These are phyloP conservation scores for Carassius carassius DNA, from an alignment of 2,113 vertebrate species.

Conservation along the genomic window DNA sequence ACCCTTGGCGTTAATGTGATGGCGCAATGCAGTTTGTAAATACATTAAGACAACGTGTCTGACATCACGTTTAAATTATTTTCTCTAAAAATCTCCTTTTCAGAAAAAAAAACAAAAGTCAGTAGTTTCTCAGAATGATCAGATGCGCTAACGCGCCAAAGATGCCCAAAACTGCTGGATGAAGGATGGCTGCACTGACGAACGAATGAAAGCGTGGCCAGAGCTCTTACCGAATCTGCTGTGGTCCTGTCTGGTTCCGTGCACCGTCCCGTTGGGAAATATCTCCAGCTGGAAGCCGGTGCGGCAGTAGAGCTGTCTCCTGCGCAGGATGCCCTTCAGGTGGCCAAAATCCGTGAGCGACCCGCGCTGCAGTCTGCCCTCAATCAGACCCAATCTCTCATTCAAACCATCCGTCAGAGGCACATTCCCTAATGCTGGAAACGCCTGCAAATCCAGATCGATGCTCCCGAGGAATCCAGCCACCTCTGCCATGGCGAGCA, in stretches of 20 bases:
- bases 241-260: constrained; percentile 96
- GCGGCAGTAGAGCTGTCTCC: constrained; percentile 95
- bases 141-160: too few species aligned
- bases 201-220: background rate
- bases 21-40: background rate
- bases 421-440: constrained; percentile 82
- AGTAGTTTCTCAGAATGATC: background rate
- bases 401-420: constrained; percentile 85
- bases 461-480: constrained; percentile 84
- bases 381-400: constrained; percentile 94
- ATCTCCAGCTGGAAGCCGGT: constrained; percentile 98
- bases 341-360: constrained; percentile 94
- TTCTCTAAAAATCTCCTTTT: too few species aligned
- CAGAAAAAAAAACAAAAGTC: too few species aligned
- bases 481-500: constrained; percentile 87
- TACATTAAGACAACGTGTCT: too few species aligned
- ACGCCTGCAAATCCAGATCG: constrained; percentile 90
- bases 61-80: too few species aligned
- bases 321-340: constrained; percentile 93
- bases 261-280: constrained; percentile 95
- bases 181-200: background rate
- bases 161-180: background rate
- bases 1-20: background rate
- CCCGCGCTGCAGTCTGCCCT: constrained; percentile 91
- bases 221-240: constrained; percentile 91